Evolutionary conservation across 2,797 vertebrate genomes (phyloP).

Genomic region (Thripadectes ignobilis): DNA sequence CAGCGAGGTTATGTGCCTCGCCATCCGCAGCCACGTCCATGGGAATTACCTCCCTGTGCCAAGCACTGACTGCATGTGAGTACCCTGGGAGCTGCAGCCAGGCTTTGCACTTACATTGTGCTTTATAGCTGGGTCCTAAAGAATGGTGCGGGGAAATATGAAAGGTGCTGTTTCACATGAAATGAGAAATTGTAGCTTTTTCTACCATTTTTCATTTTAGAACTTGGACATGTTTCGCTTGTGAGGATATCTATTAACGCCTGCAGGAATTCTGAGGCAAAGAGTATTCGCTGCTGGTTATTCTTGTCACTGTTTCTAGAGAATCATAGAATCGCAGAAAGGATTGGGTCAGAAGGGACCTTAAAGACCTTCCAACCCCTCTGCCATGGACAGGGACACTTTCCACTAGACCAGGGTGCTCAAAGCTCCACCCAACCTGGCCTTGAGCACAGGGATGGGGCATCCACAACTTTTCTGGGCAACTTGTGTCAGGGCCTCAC

Average conservation of each 20-base stretch:
- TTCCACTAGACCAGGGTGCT: background rate
- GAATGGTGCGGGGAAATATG: background rate
- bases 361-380: background rate
- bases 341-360: background rate
- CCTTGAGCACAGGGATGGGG: background rate
- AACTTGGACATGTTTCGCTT: background rate
- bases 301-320: background rate
- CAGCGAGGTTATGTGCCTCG: conserved; percentile 85
- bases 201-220: background rate
- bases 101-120: rapidly evolving
- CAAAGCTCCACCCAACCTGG: background rate
- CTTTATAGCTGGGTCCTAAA: background rate
- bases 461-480: background rate
- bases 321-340: background rate
- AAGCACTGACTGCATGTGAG: conserved; percentile 90
- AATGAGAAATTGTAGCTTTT: background rate
- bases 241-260: background rate
- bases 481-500: background rate
- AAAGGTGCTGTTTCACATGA: background rate
- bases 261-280: background rate
- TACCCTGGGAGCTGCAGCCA: background rate
- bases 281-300: background rate
- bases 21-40: conserved; percentile 82
- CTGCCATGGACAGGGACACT: no score
- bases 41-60: conserved; percentile 88